phyloP scores from a whole-genome alignment of 64 coral and sea anemone species.

The Porites lutea region DNA sequence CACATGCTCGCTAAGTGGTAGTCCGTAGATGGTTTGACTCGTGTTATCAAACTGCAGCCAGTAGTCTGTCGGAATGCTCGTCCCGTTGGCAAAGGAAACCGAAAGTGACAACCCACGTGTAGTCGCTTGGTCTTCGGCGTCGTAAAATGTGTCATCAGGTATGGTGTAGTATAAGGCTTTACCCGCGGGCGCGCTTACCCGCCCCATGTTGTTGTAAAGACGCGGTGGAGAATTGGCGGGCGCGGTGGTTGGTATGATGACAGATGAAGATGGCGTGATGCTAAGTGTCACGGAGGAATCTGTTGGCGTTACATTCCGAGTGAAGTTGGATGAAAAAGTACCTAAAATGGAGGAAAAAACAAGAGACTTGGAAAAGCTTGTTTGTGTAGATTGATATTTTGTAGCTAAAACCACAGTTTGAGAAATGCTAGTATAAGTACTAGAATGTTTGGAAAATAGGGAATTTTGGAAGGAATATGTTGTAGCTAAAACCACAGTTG shows the following conservation, averaged over 20 bases:
- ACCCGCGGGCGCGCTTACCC: constrained; percentile 69
- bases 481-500: constrained; percentile 21
- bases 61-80: constrained; percentile 50
- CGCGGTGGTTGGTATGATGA: constrained; percentile 11
- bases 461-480: neutral
- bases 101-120: constrained; percentile 69
- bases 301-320: constrained; percentile 1
- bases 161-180: constrained; percentile 63
- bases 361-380: neutral
- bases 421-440: neutral
- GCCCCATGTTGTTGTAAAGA: constrained; percentile 76
- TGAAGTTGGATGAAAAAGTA: constrained; percentile 23
- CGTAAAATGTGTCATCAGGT: constrained; percentile 80
- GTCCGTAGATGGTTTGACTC: constrained; percentile 70
- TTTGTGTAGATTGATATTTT: constrained; percentile 6
- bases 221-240: constrained; percentile 27
- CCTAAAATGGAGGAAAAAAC: constrained; percentile 53
- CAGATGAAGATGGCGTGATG: neutral
- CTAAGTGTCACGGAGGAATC: neutral
- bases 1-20: constrained; percentile 70
- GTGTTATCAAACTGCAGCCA: constrained; percentile 77
- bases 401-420: constrained; percentile 32
- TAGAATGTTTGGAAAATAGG: neutral
- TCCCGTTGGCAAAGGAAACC: neutral
- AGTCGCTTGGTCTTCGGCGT: constrained; percentile 73